Conservation (phyloP, 2,888 invertebrate species). For the Hydropsyche betteni region DNA sequence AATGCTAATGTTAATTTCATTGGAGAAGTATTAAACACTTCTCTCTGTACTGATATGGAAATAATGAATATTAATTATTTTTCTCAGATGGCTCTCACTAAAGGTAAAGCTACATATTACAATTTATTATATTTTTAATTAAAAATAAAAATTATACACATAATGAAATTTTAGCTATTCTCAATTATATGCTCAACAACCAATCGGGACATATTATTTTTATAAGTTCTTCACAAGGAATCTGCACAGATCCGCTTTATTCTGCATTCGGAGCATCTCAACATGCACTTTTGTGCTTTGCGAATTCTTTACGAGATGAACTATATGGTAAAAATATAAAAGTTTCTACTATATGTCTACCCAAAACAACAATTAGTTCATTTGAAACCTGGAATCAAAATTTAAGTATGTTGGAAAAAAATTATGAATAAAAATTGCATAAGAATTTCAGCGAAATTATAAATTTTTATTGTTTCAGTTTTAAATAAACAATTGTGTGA, state of each 20-base stretch:
- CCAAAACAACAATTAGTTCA: not conserved
- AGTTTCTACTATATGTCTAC: constrained; percentile 1
- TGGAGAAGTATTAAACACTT: constrained; percentile 6
- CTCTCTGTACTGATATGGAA: constrained; percentile 3
- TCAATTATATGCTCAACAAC: not conserved
- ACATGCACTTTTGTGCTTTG: constrained; percentile 4
- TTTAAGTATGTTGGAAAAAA: no score
- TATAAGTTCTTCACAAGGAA: constrained; percentile 11
- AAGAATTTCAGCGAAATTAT: no score
- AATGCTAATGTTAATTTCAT: constrained; percentile 12
- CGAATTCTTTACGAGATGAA: constrained; percentile 10
- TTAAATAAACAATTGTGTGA: no score
- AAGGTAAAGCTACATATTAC: not conserved
- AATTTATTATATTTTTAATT: not conserved
- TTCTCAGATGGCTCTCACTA: constrained; percentile 13
- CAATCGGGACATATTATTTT: not conserved
- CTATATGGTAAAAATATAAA: constrained; percentile 3
- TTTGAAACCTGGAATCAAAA: no score
- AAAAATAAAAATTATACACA: not conserved
- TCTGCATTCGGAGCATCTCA: constrained; percentile 13
- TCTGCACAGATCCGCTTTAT: constrained; percentile 15
- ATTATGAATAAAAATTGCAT: no score
- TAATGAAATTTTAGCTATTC: not conserved
- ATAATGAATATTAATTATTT: constrained; percentile 16
- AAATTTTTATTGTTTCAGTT: no score